A percentile compares a stretch with the other conserved stretches of the same genome.
Evolutionary conservation across 1,140 invertebrate species (phyloP).

Genomic region (Cyrtorhinus lividipennis): DNA sequence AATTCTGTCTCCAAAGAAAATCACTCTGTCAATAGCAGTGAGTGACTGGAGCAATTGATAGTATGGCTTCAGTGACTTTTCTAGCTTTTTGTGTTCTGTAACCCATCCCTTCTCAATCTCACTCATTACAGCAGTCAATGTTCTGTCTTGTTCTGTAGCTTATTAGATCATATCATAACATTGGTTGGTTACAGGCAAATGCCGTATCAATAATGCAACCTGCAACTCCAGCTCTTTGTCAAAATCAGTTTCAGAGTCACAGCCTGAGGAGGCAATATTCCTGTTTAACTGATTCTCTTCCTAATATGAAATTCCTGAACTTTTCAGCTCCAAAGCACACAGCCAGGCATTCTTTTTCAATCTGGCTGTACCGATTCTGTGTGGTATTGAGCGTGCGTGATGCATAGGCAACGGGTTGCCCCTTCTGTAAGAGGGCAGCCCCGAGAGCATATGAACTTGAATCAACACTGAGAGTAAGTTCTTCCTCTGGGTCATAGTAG

Average conservation of each 20-base stretch:
- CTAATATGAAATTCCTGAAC: conserved; percentile 29
- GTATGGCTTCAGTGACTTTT: conserved; percentile 4
- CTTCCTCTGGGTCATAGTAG: conserved; percentile 22
- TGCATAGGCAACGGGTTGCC: conserved; percentile 29
- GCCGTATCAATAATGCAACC: conserved; percentile 7
- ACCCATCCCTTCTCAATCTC: conserved; percentile 1
- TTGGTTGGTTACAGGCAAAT: conserved; percentile 12
- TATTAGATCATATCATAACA: conserved; percentile 3
- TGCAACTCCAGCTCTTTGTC: conserved; percentile 10
- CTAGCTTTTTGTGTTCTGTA: conserved; percentile 5
- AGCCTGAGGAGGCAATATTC: background rate
- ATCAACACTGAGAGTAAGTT: conserved; percentile 24
- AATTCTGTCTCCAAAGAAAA: conserved; percentile 13
- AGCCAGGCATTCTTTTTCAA: conserved; percentile 34
- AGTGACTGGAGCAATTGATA: background rate
- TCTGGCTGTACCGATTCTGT: conserved; percentile 34
- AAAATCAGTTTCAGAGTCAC: conserved; percentile 11
- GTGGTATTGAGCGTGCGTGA: conserved; percentile 29
- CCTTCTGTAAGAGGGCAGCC: conserved; percentile 30
- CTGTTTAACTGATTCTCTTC: conserved; percentile 23
- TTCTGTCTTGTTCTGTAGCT: background rate
- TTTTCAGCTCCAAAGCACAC: conserved; percentile 30
- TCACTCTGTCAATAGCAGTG: background rate
- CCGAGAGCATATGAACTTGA: conserved; percentile 28
- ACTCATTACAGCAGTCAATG: background rate